A percentile compares a stretch with the other conserved stretches of the same genome.
Evolutionary conservation across 2,113 vertebrate genomes (phyloP).

Genomic region (Pipra filicauda): DNA sequence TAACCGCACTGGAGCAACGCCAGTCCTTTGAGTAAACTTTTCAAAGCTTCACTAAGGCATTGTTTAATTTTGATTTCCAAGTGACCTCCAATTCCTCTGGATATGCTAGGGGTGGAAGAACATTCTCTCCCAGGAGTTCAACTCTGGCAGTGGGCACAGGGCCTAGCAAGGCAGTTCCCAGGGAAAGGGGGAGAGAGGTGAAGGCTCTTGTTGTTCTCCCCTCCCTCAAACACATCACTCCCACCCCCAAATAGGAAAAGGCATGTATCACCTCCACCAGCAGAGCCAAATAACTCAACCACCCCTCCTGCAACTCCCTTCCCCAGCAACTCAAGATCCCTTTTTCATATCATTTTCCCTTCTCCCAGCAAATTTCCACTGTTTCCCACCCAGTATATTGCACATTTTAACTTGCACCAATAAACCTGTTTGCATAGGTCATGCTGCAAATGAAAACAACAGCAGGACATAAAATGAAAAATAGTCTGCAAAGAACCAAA

Average conservation of each 20-base stretch:
- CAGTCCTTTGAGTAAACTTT: conserved; percentile 10
- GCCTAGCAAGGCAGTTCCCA: background rate
- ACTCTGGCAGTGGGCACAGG: background rate
- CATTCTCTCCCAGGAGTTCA: background rate
- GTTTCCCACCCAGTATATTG: background rate
- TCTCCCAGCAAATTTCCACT: background rate
- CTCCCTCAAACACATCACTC: background rate
- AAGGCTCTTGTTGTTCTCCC: background rate
- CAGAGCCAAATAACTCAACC: background rate
- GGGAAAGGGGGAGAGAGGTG: background rate
- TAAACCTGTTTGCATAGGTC: background rate
- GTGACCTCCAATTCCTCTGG: background rate
- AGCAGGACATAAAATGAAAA: background rate
- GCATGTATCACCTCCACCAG: background rate
- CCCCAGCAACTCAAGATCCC: background rate
- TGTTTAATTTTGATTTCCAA: conserved; percentile 42
- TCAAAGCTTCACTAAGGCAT: background rate
- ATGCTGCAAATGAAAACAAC: background rate
- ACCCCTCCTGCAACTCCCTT: background rate
- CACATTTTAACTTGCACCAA: background rate
- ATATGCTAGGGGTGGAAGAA: background rate
- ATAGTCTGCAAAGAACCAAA: background rate
- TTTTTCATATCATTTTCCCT: background rate
- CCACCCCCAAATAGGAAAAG: background rate
- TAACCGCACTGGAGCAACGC: background rate